phyloP scores from a whole-genome alignment of 2,888 invertebrate species.

The Aricia artaxerxes region DNA sequence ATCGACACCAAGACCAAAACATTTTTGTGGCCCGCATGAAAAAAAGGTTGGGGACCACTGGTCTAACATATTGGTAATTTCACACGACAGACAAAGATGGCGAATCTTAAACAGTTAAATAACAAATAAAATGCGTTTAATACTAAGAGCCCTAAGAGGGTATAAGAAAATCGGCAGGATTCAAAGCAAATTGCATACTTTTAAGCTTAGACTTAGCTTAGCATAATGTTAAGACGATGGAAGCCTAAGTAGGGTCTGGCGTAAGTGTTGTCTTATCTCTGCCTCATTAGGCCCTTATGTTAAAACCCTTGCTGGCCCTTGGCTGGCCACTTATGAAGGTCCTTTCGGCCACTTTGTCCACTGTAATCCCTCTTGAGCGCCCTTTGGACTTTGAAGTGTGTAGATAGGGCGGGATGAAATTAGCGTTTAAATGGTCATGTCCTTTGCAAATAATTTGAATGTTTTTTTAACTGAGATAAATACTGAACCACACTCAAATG shows the following conservation, averaged over 20 bases:
- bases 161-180: background rate
- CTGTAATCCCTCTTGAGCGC: background rate
- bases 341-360: conserved; percentile 11
- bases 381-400: background rate
- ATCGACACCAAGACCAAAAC: too few relatives aligned
- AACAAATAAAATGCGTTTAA: too few relatives aligned
- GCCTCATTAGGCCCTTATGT: conserved; percentile 2
- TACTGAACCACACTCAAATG: too few relatives aligned
- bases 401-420: background rate
- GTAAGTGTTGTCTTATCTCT: conserved; percentile 9
- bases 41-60: too few relatives aligned
- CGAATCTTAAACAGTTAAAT: too few relatives aligned
- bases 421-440: background rate
- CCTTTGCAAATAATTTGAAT: background rate
- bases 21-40: too few relatives aligned
- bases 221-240: background rate
- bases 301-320: background rate
- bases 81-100: too few relatives aligned
- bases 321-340: background rate
- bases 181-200: background rate
- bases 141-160: background rate
- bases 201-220: background rate
- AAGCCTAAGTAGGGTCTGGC: background rate
- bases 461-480: background rate
- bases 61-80: too few relatives aligned